A percentile compares a stretch with the other conserved stretches of the same genome.
Evolutionary conservation across 2,797 vertebrate species (phyloP).

Genomic region (Myotis myotis): DNA sequence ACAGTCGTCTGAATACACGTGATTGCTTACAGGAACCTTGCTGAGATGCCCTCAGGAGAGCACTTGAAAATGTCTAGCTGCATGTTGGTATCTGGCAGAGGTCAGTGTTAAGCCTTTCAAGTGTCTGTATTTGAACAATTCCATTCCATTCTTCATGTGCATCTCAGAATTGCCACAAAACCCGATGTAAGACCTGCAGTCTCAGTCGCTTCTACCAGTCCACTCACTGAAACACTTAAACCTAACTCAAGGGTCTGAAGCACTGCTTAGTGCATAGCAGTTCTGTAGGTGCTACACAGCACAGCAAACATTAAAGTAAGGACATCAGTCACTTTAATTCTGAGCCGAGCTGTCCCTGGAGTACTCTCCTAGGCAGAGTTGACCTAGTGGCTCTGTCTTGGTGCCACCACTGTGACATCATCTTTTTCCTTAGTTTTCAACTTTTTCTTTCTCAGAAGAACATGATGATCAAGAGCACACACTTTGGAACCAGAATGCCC

Average conservation of each 20-base stretch:
- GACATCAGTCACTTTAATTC: background rate
- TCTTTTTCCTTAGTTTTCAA: background rate
- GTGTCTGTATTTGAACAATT: background rate
- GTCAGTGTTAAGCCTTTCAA: background rate
- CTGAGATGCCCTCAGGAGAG: background rate
- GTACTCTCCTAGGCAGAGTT: background rate
- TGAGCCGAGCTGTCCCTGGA: background rate
- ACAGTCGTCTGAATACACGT: background rate
- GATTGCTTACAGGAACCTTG: background rate
- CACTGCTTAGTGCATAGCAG: background rate
- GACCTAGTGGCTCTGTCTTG: background rate
- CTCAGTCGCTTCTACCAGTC: background rate
- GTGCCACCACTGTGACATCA: background rate
- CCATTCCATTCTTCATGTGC: background rate
- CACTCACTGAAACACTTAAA: background rate
- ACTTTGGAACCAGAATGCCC: background rate
- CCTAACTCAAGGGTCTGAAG: background rate
- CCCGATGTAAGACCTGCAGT: background rate
- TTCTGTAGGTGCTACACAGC: background rate
- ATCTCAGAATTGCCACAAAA: background rate
- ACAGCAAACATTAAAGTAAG: background rate
- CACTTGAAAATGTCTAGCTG: background rate
- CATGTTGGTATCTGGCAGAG: background rate
- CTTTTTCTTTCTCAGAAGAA: constrained; percentile 28
- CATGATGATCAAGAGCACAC: background rate